A percentile compares a stretch with the other conserved stretches of the same genome.
Evolutionary conservation across 2,113 vertebrate genomes (phyloP).

Genomic region (Marcusenius ussheri): DNA sequence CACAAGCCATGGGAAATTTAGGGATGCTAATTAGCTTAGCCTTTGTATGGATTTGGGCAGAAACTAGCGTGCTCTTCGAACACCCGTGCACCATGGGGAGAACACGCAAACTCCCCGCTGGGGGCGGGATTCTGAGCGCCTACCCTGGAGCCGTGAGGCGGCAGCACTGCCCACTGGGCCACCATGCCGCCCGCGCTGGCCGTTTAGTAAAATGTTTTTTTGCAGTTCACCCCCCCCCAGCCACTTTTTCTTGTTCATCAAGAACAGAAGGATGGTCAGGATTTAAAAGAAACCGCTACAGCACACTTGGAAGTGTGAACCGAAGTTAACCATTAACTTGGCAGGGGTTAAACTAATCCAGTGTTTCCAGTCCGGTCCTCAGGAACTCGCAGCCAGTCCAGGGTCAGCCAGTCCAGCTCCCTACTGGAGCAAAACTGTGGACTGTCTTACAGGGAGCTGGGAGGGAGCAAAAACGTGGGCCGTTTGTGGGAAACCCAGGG

Average conservation of each 20-base stretch:
- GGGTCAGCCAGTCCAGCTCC: background rate
- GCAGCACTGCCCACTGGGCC: background rate
- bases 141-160: background rate
- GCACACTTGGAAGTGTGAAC: background rate
- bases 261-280: background rate
- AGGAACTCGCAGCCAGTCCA: background rate
- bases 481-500: background rate
- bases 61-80: background rate
- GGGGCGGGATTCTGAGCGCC: background rate
- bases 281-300: background rate
- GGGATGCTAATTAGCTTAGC: background rate
- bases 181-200: background rate
- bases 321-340: background rate
- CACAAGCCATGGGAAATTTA: background rate
- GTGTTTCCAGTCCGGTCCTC: background rate
- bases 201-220: background rate
- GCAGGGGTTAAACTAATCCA: background rate
- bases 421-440: background rate
- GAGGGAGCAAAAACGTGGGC: background rate
- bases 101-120: background rate
- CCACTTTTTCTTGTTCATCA: background rate
- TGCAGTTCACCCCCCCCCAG: background rate
- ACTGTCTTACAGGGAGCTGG: background rate
- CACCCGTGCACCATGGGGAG: background rate
- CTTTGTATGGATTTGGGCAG: background rate